phyloP scores from a whole-genome alignment of 2,888 invertebrate genomes.

The Automeris io region DNA sequence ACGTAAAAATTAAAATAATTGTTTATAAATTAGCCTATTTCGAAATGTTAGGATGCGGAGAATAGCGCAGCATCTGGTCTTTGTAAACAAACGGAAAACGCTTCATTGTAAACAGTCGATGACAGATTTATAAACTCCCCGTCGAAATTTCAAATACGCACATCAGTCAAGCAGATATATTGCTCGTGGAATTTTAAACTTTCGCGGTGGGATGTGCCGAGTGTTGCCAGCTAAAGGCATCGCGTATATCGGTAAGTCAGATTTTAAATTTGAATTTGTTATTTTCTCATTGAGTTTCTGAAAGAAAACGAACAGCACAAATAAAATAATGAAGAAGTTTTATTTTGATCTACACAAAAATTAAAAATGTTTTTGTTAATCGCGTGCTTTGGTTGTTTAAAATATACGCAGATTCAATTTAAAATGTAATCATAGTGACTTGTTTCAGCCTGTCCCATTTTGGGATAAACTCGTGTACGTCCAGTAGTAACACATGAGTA shows the following conservation, averaged over 20 bases:
- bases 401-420: too few relatives aligned
- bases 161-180: conserved; percentile 8
- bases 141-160: conserved; percentile 25
- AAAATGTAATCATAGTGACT: too few relatives aligned
- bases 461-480: too few relatives aligned
- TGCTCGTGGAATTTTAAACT: background rate
- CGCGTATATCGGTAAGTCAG: conserved; percentile 1
- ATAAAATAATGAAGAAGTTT: too few relatives aligned
- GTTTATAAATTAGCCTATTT: conserved; percentile 2
- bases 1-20: conserved; percentile 3
- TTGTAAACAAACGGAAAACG: conserved; percentile 34
- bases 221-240: conserved; percentile 11
- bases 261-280: conserved; percentile 10
- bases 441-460: too few relatives aligned
- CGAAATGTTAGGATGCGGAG: background rate
- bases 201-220: conserved; percentile 1
- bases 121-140: conserved; percentile 53
- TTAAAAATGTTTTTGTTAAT: too few relatives aligned
- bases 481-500: too few relatives aligned
- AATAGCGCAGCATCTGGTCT: conserved; percentile 21
- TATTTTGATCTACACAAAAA: too few relatives aligned
- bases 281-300: too few relatives aligned
- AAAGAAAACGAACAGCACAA: too few relatives aligned
- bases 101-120: conserved; percentile 64
- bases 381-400: too few relatives aligned